Evolutionary conservation across 2,888 invertebrate genomes (phyloP).

Genomic region (Pterostichus niger): DNA sequence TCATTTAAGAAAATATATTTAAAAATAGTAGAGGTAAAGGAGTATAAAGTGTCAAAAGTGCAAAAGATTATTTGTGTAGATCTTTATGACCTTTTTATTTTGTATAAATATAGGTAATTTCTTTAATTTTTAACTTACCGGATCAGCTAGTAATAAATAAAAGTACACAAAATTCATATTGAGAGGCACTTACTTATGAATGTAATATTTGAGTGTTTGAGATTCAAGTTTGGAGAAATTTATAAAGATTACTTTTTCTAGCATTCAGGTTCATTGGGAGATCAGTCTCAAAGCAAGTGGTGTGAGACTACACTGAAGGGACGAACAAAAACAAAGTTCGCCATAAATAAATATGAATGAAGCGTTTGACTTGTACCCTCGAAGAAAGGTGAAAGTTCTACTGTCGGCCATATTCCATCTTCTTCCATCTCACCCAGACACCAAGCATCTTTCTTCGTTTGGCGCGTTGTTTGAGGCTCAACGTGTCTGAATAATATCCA

Average conservation of each 20-base stretch:
- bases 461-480: slow-evolving; percentile 37
- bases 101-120: too few relatives aligned
- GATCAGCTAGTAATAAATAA: too few relatives aligned
- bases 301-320: slow-evolving; percentile 13
- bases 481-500: slow-evolving; percentile 64
- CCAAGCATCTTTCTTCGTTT: slow-evolving; percentile 46
- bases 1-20: too few relatives aligned
- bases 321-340: slow-evolving; percentile 57
- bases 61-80: too few relatives aligned
- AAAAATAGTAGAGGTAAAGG: too few relatives aligned
- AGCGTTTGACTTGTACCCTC: slow-evolving; percentile 48
- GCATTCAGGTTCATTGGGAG: neutral
- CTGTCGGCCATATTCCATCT: slow-evolving; percentile 1
- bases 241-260: slow-evolving; percentile 17
- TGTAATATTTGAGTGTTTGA: too few relatives aligned
- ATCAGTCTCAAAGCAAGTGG: slow-evolving; percentile 10
- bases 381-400: slow-evolving; percentile 61
- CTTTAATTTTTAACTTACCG: too few relatives aligned
- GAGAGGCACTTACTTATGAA: too few relatives aligned
- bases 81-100: too few relatives aligned
- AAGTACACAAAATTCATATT: too few relatives aligned
- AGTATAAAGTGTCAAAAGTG: too few relatives aligned
- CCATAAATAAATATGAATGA: slow-evolving; percentile 66
- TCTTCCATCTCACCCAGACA: slow-evolving; percentile 5
- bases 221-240: neutral